These are phyloP conservation scores for Parnassius mnemosyne DNA, from an alignment of 2,888 invertebrate species.

Conservation along the genomic window DNA sequence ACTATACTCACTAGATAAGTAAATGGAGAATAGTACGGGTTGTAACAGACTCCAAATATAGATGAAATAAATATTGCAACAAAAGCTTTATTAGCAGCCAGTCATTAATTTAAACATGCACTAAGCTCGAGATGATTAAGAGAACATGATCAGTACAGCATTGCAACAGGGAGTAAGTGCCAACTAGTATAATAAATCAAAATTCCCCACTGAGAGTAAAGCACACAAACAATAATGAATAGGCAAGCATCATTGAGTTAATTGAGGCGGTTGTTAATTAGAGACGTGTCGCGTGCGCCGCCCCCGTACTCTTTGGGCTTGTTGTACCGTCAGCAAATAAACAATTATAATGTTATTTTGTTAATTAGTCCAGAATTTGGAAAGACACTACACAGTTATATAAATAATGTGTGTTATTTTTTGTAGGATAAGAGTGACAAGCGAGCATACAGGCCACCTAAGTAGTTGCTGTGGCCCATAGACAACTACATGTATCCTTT, in stretches of 20 bases:
- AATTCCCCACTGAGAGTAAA: constrained; percentile 20
- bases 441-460: no score
- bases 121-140: constrained; percentile 20
- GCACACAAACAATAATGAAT: constrained; percentile 32
- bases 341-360: neutral
- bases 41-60: neutral
- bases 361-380: no score
- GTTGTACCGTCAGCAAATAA: constrained; percentile 39
- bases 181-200: constrained; percentile 16
- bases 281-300: constrained; percentile 69
- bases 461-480: no score
- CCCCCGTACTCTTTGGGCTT: constrained; percentile 43
- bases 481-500: no score
- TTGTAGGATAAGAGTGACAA: no score
- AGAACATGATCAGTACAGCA: constrained; percentile 16
- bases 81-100: constrained; percentile 13
- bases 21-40: no score
- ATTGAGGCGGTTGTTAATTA: constrained; percentile 68
- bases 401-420: no score
- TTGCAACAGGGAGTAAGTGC: constrained; percentile 1
- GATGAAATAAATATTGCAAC: constrained; percentile 1
- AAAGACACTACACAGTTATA: no score
- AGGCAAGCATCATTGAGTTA: constrained; percentile 51
- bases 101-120: constrained; percentile 19
- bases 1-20: no score